Evolutionary conservation across 2,888 invertebrate species (phyloP).

Genomic region (Cheilosia pagana): DNA sequence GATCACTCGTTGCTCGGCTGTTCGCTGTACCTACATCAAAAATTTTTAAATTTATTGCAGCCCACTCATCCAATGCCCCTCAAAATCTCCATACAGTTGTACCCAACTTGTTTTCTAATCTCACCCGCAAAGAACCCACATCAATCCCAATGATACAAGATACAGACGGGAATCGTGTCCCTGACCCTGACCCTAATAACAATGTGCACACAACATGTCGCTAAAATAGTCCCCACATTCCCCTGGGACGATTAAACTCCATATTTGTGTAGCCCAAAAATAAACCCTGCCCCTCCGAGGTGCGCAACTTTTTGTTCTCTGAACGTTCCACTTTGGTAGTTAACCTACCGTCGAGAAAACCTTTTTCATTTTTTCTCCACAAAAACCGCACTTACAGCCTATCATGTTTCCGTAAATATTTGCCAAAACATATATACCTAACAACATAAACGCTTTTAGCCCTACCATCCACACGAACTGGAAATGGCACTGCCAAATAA

Average conservation of each 20-base stretch:
- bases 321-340: background rate
- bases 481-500: conserved; percentile 25
- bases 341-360: background rate
- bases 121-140: too few species aligned
- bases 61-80: too few species aligned
- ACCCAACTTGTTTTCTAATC: too few species aligned
- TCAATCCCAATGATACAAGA: too few species aligned
- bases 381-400: conserved; percentile 4
- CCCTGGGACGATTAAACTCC: background rate
- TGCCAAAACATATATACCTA: conserved; percentile 10
- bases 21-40: too few species aligned
- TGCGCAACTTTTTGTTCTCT: background rate
- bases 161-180: too few species aligned
- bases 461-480: conserved; percentile 5
- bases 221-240: background rate
- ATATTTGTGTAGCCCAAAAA: background rate
- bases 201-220: too few species aligned
- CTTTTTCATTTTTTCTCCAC: background rate
- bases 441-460: conserved; percentile 23
- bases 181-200: too few species aligned
- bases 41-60: too few species aligned
- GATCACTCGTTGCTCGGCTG: too few species aligned
- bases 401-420: conserved; percentile 39
- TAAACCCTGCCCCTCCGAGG: background rate
- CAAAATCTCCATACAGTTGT: too few species aligned